A percentile compares a stretch with the other conserved stretches of the same genome.
phyloP scores from a whole-genome alignment of 1,140 invertebrate genomes.

The Frieseomelitta varia region DNA sequence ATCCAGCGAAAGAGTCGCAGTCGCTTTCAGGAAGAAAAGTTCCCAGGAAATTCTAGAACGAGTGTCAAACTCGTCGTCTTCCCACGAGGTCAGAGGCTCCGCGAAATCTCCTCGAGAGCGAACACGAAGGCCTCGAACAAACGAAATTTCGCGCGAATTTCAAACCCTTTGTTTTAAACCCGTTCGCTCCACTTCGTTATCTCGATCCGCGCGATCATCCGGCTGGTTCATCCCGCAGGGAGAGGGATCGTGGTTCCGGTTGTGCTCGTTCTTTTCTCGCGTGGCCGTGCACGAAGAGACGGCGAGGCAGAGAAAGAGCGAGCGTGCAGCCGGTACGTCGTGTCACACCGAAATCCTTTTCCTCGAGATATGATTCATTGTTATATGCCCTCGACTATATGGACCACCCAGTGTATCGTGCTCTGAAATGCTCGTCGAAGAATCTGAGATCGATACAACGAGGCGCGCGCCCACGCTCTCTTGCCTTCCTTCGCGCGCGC shows the following conservation, averaged over 20 bases:
- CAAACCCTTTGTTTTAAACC: conserved; percentile 26
- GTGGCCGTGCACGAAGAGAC: conserved; percentile 23
- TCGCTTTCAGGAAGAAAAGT: not conserved
- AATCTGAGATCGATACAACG: conserved; percentile 77
- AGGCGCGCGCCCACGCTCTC: conserved; percentile 76
- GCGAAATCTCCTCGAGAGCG: no score
- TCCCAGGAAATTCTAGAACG: not conserved
- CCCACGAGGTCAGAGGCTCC: not conserved
- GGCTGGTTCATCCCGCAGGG: conserved; percentile 56
- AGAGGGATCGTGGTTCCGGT: conserved; percentile 59
- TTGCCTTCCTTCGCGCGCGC: conserved; percentile 47
- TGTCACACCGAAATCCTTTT: conserved; percentile 70
- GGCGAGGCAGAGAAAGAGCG: not conserved
- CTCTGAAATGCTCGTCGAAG: conserved; percentile 75
- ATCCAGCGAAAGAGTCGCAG: no score
- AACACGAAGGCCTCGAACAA: not conserved
- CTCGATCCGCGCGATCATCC: conserved; percentile 26
- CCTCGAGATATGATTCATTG: conserved; percentile 76
- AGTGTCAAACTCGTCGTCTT: not conserved
- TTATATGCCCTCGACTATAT: conserved; percentile 59
- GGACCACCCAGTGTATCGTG: conserved; percentile 78
- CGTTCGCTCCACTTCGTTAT: conserved; percentile 38
- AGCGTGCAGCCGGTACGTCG: conserved; percentile 44
- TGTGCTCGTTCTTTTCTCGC: conserved; percentile 43
- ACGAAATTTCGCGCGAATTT: conserved; percentile 17